Percentiles rank a stretch among this genome's conserved stretches.
These are phyloP conservation scores for Acanthiza pusilla DNA, from an alignment of 2,797 vertebrate genomes.

Conservation along the genomic window DNA sequence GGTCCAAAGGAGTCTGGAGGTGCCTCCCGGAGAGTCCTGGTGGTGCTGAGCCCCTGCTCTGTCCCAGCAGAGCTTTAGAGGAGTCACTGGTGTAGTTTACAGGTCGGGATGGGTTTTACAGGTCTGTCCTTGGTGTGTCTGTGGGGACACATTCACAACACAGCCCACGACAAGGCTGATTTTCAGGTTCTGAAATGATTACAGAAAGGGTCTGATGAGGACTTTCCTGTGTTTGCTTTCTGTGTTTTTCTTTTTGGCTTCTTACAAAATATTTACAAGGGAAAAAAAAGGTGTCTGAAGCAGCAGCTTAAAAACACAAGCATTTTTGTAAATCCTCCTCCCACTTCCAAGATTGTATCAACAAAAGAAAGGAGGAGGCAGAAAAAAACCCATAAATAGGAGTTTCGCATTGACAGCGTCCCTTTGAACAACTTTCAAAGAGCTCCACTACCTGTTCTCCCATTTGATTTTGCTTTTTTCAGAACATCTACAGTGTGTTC, in stretches of 20 bases:
- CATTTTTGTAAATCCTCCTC: slow-evolving; percentile 48
- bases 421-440: slow-evolving; percentile 63
- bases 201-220: neutral
- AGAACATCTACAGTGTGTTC: neutral
- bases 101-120: neutral
- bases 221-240: neutral
- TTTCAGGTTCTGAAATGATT: neutral
- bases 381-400: slow-evolving; percentile 15
- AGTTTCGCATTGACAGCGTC: neutral
- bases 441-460: neutral
- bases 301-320: slow-evolving; percentile 1
- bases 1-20: neutral
- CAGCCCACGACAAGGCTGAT: neutral
- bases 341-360: slow-evolving; percentile 44
- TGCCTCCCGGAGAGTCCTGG: neutral
- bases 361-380: slow-evolving; percentile 41
- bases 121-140: neutral
- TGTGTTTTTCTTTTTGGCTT: neutral
- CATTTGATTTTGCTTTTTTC: neutral
- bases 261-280: neutral
- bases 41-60: neutral
- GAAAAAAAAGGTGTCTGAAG: slow-evolving; percentile 13
- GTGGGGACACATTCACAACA: neutral
- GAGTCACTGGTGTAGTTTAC: neutral
- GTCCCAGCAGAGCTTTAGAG: neutral